Evolutionary conservation across 1,140 invertebrate species (phyloP), one percentile per base, ranked within the genome.

Genomic region (Brachionus plicatilis): DNA sequence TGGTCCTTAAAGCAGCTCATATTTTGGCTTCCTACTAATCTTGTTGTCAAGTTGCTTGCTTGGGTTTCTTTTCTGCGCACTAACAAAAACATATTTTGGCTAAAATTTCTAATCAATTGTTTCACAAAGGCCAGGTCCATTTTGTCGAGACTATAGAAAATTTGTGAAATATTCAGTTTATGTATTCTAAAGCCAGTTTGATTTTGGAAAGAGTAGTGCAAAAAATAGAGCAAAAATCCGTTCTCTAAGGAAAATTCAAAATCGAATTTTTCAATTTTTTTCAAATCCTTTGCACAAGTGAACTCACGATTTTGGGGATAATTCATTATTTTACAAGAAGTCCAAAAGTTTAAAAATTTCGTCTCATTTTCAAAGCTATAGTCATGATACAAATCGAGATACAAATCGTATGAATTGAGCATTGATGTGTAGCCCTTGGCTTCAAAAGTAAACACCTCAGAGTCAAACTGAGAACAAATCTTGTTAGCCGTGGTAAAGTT

Each of bases 401-500:
- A 76, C 11, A 17, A 29, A 76, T 76, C 72, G 50, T 27, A 76
- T 29, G 43, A 47, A 12, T 47, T 50, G 17, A 76, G 45, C 20
- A 76, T 76, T 50, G 43, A 50, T 50, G 72, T 76, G 17, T 27
- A 76, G 8, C 72, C 72, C 33, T 76, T 76, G 0, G 20, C 43
- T 50, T 76, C 47, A 27, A 76, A 76, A 27, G n/a, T 76, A 50
- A 76, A 76, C 14, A 76, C 72, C 24, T 76, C 72, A 14, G 43
- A 24, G 8, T 76, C 20, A n/a, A 76, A 76, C 12, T 76, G 43
- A 3, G 72, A 76, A n/a, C 72, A 76, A 6, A 76, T 50, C 29
- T 76, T 76, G 24, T 76, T 76, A 9, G 72, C 72, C 14, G 45
- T 76, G 6, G 9, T 3, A 76, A 76, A 76, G 27, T 50, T 50